Evolutionary conservation across 1,140 invertebrate genomes (phyloP), one percentile per base, ranked within the genome.

Genomic region (Drosophila nasuta): DNA sequence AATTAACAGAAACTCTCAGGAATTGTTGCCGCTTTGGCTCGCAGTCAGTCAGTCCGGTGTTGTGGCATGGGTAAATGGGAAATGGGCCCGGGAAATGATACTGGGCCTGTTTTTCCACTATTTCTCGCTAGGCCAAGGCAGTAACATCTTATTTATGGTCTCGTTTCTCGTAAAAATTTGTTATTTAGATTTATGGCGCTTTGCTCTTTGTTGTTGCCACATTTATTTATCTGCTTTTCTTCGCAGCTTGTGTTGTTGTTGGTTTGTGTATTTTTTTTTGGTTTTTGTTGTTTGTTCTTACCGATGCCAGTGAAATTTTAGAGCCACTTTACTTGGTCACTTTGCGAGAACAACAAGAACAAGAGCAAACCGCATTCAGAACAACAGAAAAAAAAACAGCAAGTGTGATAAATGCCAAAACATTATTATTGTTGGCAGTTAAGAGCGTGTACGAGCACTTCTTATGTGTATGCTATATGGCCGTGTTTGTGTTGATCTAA

Each of bases 91-190:
- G 7, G 51, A 67, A 62, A 57, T 60, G 46, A 58, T 66, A 67
- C 54, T 59, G 48, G 43, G 33, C 43, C 46, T 25, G 56, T 54
- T 41, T 30, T 62, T 17, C 17, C 64, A 52, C 59, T 63, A 59
- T 82, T 81, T 64, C 56, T 17, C 60, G 63, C 67, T 67, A 72
- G 67, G 77, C 46, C 17, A 20, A 41, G 64, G 60, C 48, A 43
- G 70, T 71, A 88, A 88, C 83, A 80, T 89, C 83, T 88, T 88
- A 88, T 88, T 88, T 88, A 88, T 88, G 83, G 83, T 89, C 81
- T 86, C 83, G 83, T 81, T 83, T 88, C 83, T 88, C 83, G 83
- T 88, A 88, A 88, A 88, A 88, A 88, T 88, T 88, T 88, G 83
- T 88, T 88, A 88, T 88, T 88, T 88, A 88, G 83, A 88, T 88